These are phyloP conservation scores for Pseudolaguvia tuberculata DNA, from an alignment of 2,113 vertebrate species.

Conservation along the genomic window DNA sequence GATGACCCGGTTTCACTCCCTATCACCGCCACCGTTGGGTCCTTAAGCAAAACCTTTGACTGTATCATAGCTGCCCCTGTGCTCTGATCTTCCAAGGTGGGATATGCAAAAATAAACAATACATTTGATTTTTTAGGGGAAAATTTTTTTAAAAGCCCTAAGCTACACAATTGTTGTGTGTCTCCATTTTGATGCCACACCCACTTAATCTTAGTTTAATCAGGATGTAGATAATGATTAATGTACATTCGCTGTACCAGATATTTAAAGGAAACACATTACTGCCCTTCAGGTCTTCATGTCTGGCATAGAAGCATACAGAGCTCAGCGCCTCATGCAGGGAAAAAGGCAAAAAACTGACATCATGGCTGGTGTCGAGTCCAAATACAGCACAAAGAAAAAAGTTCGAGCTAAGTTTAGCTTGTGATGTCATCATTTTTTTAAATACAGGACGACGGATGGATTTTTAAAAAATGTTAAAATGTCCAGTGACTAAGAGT, in stretches of 20 bases:
- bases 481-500: slow-evolving; percentile 6
- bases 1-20: too few species aligned
- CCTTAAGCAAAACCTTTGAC: too few species aligned
- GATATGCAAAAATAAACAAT: too few species aligned
- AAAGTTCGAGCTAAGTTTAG: slow-evolving; percentile 69
- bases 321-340: slow-evolving; percentile 55
- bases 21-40: too few species aligned
- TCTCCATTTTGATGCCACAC: background rate
- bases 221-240: background rate
- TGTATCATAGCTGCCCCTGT: background rate
- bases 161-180: too few species aligned
- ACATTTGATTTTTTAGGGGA: too few species aligned
- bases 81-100: background rate
- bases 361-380: slow-evolving; percentile 63
- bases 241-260: slow-evolving; percentile 47
- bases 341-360: slow-evolving; percentile 59
- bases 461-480: too few species aligned
- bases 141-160: too few species aligned
- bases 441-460: too few species aligned
- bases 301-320: slow-evolving; percentile 63
- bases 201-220: background rate
- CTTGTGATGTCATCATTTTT: slow-evolving; percentile 61
- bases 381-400: slow-evolving; percentile 62
- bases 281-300: slow-evolving; percentile 39
- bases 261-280: slow-evolving; percentile 48